Evolutionary conservation across 2,797 vertebrate species (phyloP).

Genomic region (Sebastes steindachneri): DNA sequence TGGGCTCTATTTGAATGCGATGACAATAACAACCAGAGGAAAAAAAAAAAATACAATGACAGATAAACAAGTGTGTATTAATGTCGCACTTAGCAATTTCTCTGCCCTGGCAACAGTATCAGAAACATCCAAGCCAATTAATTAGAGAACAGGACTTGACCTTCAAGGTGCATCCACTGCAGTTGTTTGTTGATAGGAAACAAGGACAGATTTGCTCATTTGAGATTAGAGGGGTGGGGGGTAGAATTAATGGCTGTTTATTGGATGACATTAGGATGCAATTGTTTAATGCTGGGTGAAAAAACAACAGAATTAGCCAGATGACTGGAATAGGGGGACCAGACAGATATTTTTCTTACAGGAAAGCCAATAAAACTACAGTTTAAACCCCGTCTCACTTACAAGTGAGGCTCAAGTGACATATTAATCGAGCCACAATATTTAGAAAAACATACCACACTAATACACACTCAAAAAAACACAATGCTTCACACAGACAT

Average conservation of each 20-base stretch:
- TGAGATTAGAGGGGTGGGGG: conserved; percentile 67
- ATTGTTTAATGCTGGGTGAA: conserved; percentile 34
- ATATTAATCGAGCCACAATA: background rate
- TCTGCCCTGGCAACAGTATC: conserved; percentile 62
- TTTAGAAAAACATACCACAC: background rate
- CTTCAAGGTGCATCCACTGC: conserved; percentile 74
- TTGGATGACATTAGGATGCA: conserved; percentile 44
- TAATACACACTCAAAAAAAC: background rate
- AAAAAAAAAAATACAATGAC: conserved; percentile 30
- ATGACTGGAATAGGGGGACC: conserved; percentile 11
- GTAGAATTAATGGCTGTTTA: conserved; percentile 66
- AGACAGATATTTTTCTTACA: background rate
- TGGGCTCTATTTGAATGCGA: conserved; percentile 51
- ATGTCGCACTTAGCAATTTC: conserved; percentile 68
- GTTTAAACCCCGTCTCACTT: background rate
- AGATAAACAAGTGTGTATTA: conserved; percentile 73
- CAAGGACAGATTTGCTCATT: conserved; percentile 70
- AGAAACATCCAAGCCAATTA: conserved; percentile 73
- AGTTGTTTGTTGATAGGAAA: conserved; percentile 73
- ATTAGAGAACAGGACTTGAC: conserved; percentile 75
- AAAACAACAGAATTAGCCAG: background rate
- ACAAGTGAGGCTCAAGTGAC: background rate
- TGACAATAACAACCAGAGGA: conserved; percentile 51
- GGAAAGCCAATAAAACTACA: background rate
- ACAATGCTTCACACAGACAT: background rate